A percentile compares a stretch with the other conserved stretches of the same genome.
Conservation (phyloP, 2,888 invertebrate genomes). For the Rotaria sp. region DNA sequence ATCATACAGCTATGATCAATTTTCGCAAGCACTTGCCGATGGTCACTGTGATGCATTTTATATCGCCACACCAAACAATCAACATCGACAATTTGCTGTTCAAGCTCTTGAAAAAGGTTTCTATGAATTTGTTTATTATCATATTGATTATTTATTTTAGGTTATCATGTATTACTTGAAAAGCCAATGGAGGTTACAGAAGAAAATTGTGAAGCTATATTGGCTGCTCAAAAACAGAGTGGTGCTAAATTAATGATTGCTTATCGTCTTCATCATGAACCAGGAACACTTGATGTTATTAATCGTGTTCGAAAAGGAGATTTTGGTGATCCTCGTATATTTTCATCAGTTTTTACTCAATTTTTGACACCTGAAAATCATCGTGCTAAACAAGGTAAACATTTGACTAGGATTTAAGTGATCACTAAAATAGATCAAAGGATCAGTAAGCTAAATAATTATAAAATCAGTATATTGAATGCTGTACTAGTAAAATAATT, state of each 20-base stretch:
- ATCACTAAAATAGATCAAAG: no score
- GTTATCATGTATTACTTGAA: not conserved
- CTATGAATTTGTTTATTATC: no score
- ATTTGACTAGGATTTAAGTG: no score
- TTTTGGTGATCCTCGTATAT: not conserved
- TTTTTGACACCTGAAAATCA: not conserved
- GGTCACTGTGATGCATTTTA: not conserved
- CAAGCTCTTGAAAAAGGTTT: not conserved
- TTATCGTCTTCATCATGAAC: not conserved
- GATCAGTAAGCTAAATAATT: no score
- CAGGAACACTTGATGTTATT: not conserved
- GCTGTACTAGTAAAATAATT: no score
- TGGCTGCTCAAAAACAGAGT: not conserved
- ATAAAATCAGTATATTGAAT: no score
- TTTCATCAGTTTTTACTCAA: not conserved
- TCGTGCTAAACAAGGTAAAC: not conserved
- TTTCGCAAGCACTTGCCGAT: not conserved
- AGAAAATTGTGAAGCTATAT: not conserved
- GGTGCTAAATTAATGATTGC: constrained; percentile 14
- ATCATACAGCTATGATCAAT: not conserved
- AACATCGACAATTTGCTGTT: not conserved
- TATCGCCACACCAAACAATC: not conserved
- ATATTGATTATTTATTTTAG: not conserved
- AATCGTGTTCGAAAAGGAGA: not conserved
- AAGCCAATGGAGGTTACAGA: not conserved